Percentiles rank a stretch among this genome's conserved stretches.
These are phyloP conservation scores for Microplitis demolitor DNA, from an alignment of 1,140 invertebrate genomes.

Conservation along the genomic window DNA sequence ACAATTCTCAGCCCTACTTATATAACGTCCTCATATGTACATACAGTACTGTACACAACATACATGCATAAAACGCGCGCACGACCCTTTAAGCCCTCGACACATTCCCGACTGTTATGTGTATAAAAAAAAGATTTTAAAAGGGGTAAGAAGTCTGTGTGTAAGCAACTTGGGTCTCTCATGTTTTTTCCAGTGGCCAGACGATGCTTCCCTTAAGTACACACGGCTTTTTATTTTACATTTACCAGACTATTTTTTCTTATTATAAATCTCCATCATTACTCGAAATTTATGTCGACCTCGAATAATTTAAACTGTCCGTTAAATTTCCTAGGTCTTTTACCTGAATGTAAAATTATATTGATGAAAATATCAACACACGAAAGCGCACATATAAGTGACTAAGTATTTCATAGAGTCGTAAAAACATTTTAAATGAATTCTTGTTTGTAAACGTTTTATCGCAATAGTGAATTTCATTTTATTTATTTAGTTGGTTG, in stretches of 20 bases:
- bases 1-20: constrained; percentile 38
- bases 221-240: constrained; percentile 4
- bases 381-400: too few relatives aligned
- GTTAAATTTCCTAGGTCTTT: too few relatives aligned
- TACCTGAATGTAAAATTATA: too few relatives aligned
- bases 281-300: constrained; percentile 16
- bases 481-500: too few relatives aligned
- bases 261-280: constrained; percentile 28
- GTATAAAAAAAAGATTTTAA: background rate
- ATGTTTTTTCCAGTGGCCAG: constrained; percentile 61
- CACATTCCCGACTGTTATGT: background rate
- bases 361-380: too few relatives aligned
- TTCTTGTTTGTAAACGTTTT: too few relatives aligned
- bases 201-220: constrained; percentile 47
- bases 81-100: background rate
- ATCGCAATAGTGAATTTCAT: too few relatives aligned
- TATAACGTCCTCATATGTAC: background rate
- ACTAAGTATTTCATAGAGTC: too few relatives aligned
- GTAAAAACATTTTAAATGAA: too few relatives aligned
- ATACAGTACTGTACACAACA: background rate
- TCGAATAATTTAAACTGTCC: too few relatives aligned
- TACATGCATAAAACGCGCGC: too few relatives aligned
- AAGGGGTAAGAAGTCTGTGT: background rate
- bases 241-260: background rate
- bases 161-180: constrained; percentile 40